Base-by-base conservation (phyloP, 2,888 invertebrate genomes). In the Synanthedon andrenaeformis region DNA sequence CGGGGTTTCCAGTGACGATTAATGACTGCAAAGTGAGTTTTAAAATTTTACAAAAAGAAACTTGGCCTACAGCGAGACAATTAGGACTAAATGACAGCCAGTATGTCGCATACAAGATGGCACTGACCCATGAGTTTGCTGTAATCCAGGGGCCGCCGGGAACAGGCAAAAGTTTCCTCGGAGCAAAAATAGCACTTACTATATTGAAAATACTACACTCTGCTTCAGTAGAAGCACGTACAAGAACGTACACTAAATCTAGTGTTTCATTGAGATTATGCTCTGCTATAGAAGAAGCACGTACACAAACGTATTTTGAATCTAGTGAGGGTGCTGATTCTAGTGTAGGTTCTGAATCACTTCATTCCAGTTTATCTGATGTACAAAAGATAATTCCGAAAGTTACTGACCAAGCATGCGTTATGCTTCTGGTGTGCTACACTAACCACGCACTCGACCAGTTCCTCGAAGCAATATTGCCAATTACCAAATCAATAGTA, bases 381-480 rank as follows among this genome's bases (percentile, higher is more conserved):
- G 1, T 1, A 0, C 70, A 96, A n/a, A 66, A 94, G 6, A 66
- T 88, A 53, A 94, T 93, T 3, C n/a, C 42, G 6, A 66, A 88
- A 53, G 94, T 93, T 3, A 13, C 42, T 1, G 53, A 52, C 1
- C 45, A 55, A 3, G 56, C 63, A 2, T 77, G 76, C 52, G 90
- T 91, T 3, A 91, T 95, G 65, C 82, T 96, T 17, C 87, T 96
- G 2, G 90, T 96, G 14, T 94, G 95, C 66, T 94, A 91, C 67
- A 96, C 95, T 1, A 96, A 96, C 74, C 94, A 95, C 65, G 95
- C 95, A 0, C 74, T 96, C 6, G 96, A 96, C 76, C 95, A 95
- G 70, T 95, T 96, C 76, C 77, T 96, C 42, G 91, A 93, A 67
- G 93, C 91, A 35, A 79, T 93, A 51, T 64, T 91, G 1, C 65